Conservation (phyloP, 1,140 invertebrate species). For the Pseudomyrmex flavicornis region DNA sequence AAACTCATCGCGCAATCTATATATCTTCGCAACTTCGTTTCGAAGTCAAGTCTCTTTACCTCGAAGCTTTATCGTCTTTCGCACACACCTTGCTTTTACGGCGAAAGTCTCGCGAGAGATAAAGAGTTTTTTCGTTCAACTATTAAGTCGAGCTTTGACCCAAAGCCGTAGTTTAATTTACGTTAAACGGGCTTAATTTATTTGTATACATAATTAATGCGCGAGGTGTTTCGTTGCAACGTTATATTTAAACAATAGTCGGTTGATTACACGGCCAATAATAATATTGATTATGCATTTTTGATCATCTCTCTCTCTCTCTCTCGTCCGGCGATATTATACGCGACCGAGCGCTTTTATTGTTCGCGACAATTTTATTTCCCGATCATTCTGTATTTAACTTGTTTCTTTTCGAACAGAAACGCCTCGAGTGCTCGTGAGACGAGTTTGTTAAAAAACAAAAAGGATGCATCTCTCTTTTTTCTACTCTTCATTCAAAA, state of each 20-base stretch:
- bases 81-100: not conserved
- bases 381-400: not conserved
- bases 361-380: constrained; percentile 14
- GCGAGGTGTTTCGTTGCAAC: not conserved
- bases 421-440: not conserved
- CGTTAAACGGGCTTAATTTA: not conserved
- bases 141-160: too few species aligned
- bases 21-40: not conserved
- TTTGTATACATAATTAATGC: not conserved
- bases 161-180: not conserved
- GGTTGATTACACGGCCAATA: not conserved
- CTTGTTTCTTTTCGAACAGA: not conserved
- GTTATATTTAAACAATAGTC: not conserved
- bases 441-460: not conserved
- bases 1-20: constrained; percentile 10
- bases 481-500: not conserved
- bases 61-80: not conserved
- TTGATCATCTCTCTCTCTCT: not conserved
- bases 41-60: not conserved
- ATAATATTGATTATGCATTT: not conserved
- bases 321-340: not conserved
- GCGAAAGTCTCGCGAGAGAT: not conserved
- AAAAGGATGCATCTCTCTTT: not conserved
- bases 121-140: not conserved
- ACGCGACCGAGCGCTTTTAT: not conserved